phyloP scores from a whole-genome alignment of 1,140 invertebrate genomes.

The Brachionus koreanus region DNA sequence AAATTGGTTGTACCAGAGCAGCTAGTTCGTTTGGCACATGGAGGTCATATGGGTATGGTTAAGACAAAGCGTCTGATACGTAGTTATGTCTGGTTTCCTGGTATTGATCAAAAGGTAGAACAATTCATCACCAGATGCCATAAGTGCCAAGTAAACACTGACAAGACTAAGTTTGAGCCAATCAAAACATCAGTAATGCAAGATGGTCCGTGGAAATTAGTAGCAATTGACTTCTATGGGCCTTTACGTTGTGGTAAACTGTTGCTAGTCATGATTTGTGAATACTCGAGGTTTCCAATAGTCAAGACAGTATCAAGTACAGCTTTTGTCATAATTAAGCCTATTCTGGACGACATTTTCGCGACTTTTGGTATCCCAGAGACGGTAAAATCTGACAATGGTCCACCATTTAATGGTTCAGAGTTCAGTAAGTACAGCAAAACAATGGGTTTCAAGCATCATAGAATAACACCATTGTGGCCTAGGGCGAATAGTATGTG shows the following conservation, averaged over 20 bases:
- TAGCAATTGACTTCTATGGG: neutral
- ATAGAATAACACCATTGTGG: neutral
- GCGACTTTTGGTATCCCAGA: constrained; percentile 46
- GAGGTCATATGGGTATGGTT: too few species aligned
- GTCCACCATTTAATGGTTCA: constrained; percentile 46
- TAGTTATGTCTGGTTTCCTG: too few species aligned
- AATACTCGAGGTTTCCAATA: neutral
- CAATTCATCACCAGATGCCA: too few species aligned
- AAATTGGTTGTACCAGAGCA: neutral
- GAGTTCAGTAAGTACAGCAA: constrained; percentile 45
- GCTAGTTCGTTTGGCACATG: neutral
- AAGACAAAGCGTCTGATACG: too few species aligned
- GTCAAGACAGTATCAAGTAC: neutral
- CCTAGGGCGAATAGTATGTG: neutral
- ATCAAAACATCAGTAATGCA: too few species aligned
- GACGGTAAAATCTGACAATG: constrained; percentile 48
- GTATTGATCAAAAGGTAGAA: too few species aligned
- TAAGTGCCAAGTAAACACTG: too few species aligned
- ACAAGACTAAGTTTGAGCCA: too few species aligned
- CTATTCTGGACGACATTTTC: constrained; percentile 47
- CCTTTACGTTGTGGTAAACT: neutral
- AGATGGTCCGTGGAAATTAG: neutral
- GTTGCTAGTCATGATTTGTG: neutral
- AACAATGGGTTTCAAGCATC: constrained; percentile 31
- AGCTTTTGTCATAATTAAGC: neutral